These are phyloP conservation scores for Drosophila neonasuta DNA, from an alignment of 2,888 invertebrate species.

Conservation along the genomic window DNA sequence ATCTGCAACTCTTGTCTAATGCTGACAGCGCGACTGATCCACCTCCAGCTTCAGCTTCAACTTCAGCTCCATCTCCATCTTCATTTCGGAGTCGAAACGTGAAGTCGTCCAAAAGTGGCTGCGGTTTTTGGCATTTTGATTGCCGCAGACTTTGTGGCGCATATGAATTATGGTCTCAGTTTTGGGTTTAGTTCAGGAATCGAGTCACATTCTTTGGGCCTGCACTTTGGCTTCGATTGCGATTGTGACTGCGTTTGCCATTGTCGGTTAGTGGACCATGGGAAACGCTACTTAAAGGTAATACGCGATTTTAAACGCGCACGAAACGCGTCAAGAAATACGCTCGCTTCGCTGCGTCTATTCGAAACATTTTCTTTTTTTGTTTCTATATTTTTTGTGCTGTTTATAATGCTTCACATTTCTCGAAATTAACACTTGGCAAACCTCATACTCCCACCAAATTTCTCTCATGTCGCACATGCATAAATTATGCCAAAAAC, in stretches of 20 bases:
- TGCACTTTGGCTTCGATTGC: slow-evolving; percentile 69
- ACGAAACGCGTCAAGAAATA: slow-evolving; percentile 42
- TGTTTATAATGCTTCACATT: slow-evolving; percentile 42
- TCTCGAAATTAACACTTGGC: slow-evolving; percentile 73
- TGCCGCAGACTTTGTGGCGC: slow-evolving; percentile 79
- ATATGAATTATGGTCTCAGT: slow-evolving; percentile 76
- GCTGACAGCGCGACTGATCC: slow-evolving; percentile 44
- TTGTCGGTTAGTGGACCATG: slow-evolving; percentile 77
- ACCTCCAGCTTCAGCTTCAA: slow-evolving; percentile 13
- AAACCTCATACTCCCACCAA: slow-evolving; percentile 33
- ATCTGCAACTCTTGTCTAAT: slow-evolving; percentile 40
- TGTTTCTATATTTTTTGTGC: slow-evolving; percentile 10
- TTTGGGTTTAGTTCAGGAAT: slow-evolving; percentile 48
- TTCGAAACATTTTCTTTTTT: slow-evolving; percentile 13
- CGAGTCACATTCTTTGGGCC: slow-evolving; percentile 69
- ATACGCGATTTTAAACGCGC: slow-evolving; percentile 51
- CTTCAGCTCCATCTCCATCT: slow-evolving; percentile 13
- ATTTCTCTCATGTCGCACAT: slow-evolving; percentile 34
- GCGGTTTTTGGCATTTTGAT: slow-evolving; percentile 71
- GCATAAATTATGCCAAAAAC: slow-evolving; percentile 78
- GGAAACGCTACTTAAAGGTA: slow-evolving; percentile 51
- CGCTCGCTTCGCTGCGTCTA: slow-evolving; percentile 29
- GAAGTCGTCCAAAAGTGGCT: slow-evolving; percentile 43
- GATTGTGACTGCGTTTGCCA: slow-evolving; percentile 39
- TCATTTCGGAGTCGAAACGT: slow-evolving; percentile 20